These are phyloP conservation scores for Gambusia yucatana DNA, from an alignment of 2,797 vertebrate species.

Conservation along the genomic window DNA sequence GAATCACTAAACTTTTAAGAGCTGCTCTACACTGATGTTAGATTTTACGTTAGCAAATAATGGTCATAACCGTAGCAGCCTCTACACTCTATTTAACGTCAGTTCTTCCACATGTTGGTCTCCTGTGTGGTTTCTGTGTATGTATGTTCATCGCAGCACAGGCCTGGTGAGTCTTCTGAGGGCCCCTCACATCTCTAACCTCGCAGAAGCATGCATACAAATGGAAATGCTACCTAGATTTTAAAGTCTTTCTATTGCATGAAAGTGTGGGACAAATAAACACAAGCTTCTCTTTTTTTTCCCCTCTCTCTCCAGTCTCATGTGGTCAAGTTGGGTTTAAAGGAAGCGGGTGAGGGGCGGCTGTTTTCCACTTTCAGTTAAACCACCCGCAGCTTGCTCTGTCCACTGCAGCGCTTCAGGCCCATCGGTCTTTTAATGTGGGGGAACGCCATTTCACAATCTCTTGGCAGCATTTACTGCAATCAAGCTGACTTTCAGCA, in stretches of 20 bases:
- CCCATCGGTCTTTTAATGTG: not conserved
- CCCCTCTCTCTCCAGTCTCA: constrained; percentile 22
- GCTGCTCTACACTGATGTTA: too few relatives aligned
- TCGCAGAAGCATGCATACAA: constrained; percentile 44
- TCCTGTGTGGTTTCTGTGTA: constrained; percentile 69
- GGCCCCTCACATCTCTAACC: constrained; percentile 70
- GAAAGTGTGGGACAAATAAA: constrained; percentile 42
- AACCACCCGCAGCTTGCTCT: constrained; percentile 50
- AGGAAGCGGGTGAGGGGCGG: constrained; percentile 23
- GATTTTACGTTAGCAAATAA: constrained; percentile 12
- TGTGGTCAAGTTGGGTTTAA: constrained; percentile 68
- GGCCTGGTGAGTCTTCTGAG: constrained; percentile 44
- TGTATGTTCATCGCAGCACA: constrained; percentile 37
- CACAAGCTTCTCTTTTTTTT: constrained; percentile 22
- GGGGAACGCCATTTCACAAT: not conserved
- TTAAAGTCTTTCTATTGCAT: constrained; percentile 15
- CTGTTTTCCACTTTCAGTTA: constrained; percentile 55
- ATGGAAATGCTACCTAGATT: constrained; percentile 45
- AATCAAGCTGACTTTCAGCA: not conserved
- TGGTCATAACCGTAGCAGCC: constrained; percentile 11
- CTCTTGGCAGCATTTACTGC: not conserved
- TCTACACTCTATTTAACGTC: constrained; percentile 31
- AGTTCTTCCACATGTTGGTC: constrained; percentile 55
- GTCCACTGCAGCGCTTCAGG: constrained; percentile 26
- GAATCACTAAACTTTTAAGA: not conserved